Percentiles rank a stretch among this genome's conserved stretches.
Conservation (phyloP, 1,140 invertebrate genomes). For the Cyclargus thomasi region DNA sequence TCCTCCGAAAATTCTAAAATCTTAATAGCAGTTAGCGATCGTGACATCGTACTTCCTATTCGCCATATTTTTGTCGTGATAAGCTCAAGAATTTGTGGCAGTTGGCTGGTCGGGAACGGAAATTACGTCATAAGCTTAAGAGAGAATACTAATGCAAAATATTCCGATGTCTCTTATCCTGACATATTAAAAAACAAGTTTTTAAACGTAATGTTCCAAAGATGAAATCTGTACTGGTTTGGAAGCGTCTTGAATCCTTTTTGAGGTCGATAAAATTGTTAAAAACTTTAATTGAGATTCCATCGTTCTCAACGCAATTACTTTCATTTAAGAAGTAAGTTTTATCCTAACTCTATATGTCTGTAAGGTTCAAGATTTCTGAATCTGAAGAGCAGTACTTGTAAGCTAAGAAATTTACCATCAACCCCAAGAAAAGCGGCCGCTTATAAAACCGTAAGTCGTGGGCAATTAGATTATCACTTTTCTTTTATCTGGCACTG, state of each 20-base stretch:
- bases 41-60: background rate
- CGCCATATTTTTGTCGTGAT: constrained; percentile 10
- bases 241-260: background rate
- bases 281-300: background rate
- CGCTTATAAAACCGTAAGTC: background rate
- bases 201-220: background rate
- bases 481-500: background rate
- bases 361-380: too few species aligned
- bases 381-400: too few species aligned
- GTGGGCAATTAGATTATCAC: background rate
- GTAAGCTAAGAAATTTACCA: too few species aligned
- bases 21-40: background rate
- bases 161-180: background rate
- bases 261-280: background rate
- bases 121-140: constrained; percentile 12
- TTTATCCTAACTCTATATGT: too few species aligned
- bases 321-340: too few species aligned
- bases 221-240: background rate
- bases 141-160: constrained; percentile 12
- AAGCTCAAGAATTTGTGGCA: constrained; percentile 9
- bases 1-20: too few species aligned
- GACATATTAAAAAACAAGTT: background rate
- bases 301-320: background rate
- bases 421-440: background rate
- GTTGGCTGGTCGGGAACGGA: constrained; percentile 5